These are phyloP conservation scores for Spea hammondii DNA, from an alignment of 2,797 vertebrate species.

Conservation along the genomic window DNA sequence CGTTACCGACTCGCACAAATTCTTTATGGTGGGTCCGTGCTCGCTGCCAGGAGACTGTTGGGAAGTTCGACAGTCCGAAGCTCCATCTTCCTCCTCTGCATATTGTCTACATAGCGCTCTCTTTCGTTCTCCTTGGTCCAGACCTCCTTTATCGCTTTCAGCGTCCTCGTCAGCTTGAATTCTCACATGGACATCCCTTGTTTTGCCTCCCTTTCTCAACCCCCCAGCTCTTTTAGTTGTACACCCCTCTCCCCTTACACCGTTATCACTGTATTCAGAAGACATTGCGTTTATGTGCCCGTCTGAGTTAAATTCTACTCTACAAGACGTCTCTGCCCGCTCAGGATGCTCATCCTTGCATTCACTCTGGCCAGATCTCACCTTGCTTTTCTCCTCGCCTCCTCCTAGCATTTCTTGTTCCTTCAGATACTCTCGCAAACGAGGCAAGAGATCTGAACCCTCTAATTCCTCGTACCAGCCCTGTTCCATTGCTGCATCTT, in stretches of 20 bases:
- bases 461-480: constrained; percentile 81
- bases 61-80: constrained; percentile 60
- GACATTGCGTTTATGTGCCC: constrained; percentile 62
- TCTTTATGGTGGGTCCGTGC: constrained; percentile 55
- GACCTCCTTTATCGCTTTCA: constrained; percentile 59
- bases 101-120: constrained; percentile 72
- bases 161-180: constrained; percentile 29
- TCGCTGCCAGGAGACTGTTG: constrained; percentile 21
- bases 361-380: neutral
- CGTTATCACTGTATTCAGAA: constrained; percentile 74
- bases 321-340: neutral
- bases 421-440: constrained; percentile 88
- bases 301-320: constrained; percentile 38
- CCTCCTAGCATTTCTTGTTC: constrained; percentile 67
- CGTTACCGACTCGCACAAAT: constrained; percentile 73
- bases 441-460: constrained; percentile 86
- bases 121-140: constrained; percentile 64
- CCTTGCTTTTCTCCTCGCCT: neutral
- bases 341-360: constrained; percentile 7
- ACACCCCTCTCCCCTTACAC: constrained; percentile 46
- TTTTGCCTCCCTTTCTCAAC: constrained; percentile 15
- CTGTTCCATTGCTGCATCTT: constrained; percentile 76
- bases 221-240: constrained; percentile 26
- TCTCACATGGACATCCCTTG: constrained; percentile 40
- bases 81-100: constrained; percentile 68